Evolutionary conservation across 2,888 invertebrate genomes (phyloP).

Genomic region (Junonia oenone): DNA sequence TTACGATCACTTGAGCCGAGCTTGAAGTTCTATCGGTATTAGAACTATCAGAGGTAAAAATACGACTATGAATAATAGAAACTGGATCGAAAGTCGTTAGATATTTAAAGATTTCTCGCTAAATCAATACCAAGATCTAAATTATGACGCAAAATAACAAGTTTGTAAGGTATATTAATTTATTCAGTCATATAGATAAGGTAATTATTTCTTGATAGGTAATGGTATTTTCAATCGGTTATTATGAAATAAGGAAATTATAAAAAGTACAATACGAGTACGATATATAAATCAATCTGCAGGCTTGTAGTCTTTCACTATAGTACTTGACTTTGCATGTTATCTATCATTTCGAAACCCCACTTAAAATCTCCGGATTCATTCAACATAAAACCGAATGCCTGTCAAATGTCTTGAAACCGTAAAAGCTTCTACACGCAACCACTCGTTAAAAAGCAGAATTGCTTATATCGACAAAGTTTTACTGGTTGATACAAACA

Average conservation of each 20-base stretch:
- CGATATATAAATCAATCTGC: background rate
- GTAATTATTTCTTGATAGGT: background rate
- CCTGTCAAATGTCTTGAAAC: slow-evolving; percentile 14
- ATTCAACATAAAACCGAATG: slow-evolving; percentile 10
- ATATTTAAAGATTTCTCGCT: background rate
- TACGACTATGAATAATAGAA: background rate
- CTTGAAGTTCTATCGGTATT: slow-evolving; percentile 20
- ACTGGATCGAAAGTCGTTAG: slow-evolving; percentile 6
- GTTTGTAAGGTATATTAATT: background rate
- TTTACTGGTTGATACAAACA: slow-evolving; percentile 7
- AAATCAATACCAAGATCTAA: background rate
- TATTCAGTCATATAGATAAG: background rate
- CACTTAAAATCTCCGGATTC: slow-evolving; percentile 1
- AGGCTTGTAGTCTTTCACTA: background rate
- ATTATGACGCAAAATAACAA: background rate
- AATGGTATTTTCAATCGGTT: background rate
- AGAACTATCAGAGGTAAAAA: slow-evolving; percentile 10
- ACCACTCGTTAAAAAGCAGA: slow-evolving; percentile 18
- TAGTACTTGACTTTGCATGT: background rate
- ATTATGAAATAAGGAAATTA: background rate
- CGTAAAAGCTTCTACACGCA: slow-evolving; percentile 19
- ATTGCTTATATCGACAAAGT: slow-evolving; percentile 21
- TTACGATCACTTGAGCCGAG: slow-evolving; percentile 20
- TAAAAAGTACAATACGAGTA: background rate
- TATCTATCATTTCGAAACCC: slow-evolving; percentile 2